Percentiles rank a stretch among this genome's conserved stretches.
phyloP scores from a whole-genome alignment of 2,113 vertebrate genomes.

The Sialia sialis region DNA sequence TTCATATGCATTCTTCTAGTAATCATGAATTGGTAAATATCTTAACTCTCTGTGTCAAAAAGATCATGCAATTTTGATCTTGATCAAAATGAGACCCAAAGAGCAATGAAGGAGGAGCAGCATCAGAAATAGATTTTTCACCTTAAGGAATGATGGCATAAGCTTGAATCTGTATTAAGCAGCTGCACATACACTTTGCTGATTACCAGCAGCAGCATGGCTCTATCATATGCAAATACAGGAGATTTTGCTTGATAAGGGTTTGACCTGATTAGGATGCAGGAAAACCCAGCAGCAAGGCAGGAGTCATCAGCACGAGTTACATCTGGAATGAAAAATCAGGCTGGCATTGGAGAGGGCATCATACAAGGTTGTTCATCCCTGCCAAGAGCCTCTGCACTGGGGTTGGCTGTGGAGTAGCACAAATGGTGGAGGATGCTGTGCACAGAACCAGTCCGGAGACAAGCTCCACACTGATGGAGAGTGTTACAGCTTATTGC shows the following conservation, averaged over 20 bases:
- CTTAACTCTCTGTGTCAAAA: background rate
- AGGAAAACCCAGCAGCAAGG: background rate
- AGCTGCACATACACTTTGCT: background rate
- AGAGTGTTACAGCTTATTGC: background rate
- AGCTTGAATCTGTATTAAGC: background rate
- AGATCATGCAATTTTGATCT: background rate
- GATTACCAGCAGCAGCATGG: background rate
- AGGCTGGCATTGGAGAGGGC: background rate
- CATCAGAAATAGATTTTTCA: background rate
- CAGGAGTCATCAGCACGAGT: background rate
- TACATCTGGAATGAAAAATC: background rate
- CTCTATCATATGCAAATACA: background rate
- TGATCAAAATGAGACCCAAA: background rate
- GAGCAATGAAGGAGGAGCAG: background rate
- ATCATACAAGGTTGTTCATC: background rate
- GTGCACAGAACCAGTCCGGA: background rate
- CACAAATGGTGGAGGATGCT: background rate
- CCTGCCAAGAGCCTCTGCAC: background rate
- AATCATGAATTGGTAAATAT: background rate
- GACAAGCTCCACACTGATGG: background rate
- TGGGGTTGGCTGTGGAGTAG: background rate
- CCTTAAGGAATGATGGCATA: background rate
- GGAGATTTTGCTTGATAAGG: constrained; percentile 22
- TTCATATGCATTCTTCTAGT: background rate
- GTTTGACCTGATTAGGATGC: constrained; percentile 15